A percentile compares a stretch with the other conserved stretches of the same genome.
phyloP scores from a whole-genome alignment of 2,888 invertebrate species.

The Amblyteles armatorius region DNA sequence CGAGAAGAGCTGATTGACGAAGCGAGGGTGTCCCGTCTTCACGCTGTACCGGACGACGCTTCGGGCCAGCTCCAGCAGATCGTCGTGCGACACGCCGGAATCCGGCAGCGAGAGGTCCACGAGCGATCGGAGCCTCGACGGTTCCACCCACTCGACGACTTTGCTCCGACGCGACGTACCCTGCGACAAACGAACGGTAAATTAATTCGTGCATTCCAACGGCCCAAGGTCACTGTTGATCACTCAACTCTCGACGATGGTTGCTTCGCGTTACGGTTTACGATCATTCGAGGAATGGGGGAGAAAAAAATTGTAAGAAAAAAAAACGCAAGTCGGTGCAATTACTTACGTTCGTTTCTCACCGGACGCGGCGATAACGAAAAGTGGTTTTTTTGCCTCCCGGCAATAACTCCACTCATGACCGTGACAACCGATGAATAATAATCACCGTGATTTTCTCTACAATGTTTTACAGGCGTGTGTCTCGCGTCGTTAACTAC shows the following conservation, averaged over 20 bases:
- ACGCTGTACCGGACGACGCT: constrained; percentile 94
- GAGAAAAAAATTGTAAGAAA: background rate
- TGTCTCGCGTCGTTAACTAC: background rate
- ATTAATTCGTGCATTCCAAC: background rate
- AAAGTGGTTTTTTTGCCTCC: background rate
- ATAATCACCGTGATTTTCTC: constrained; percentile 12
- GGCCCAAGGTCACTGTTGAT: background rate
- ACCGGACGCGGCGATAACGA: background rate
- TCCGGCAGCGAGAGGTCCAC: constrained; percentile 89
- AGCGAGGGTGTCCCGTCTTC: constrained; percentile 95
- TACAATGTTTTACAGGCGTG: background rate
- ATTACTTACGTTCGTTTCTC: background rate
- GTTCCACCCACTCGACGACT: constrained; percentile 93
- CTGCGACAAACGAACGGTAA: constrained; percentile 65
- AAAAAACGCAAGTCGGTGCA: background rate
- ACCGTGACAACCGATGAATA: background rate
- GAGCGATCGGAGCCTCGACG: constrained; percentile 89
- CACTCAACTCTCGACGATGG: constrained; percentile 5
- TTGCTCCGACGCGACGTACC: constrained; percentile 90
- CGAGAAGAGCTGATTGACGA: constrained; percentile 95
- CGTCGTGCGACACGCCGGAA: constrained; percentile 88
- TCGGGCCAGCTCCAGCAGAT: constrained; percentile 88
- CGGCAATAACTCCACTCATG: constrained; percentile 29
- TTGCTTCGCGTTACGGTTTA: constrained; percentile 24
- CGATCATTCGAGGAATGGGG: constrained; percentile 14